phyloP scores from a whole-genome alignment of 2,113 vertebrate genomes.

The Nipponia nippon region DNA sequence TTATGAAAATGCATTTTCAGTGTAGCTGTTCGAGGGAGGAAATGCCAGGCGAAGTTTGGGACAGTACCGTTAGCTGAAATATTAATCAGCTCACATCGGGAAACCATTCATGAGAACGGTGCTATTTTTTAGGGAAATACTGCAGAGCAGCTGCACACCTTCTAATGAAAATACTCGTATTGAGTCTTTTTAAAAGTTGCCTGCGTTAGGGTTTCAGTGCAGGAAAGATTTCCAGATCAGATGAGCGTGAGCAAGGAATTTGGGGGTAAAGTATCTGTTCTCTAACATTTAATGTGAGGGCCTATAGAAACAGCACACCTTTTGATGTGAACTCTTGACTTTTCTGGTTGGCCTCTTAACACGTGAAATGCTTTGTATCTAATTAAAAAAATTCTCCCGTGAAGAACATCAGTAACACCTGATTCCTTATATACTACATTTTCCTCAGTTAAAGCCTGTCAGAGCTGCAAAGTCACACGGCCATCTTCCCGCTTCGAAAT shows the following conservation, averaged over 20 bases:
- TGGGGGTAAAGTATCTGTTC: background rate
- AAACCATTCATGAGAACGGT: background rate
- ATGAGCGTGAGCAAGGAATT: background rate
- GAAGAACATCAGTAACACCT: background rate
- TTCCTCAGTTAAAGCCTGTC: background rate
- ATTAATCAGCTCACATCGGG: background rate
- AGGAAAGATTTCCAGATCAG: background rate
- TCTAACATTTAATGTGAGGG: background rate
- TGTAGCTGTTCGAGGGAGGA: background rate
- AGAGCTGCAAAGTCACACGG: background rate
- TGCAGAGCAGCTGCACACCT: background rate
- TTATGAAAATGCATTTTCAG: background rate
- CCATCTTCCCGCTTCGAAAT: background rate
- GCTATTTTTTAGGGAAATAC: background rate
- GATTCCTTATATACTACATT: background rate
- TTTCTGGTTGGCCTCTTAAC: background rate
- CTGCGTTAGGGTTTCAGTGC: background rate
- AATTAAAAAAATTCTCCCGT: background rate
- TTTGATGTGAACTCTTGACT: background rate
- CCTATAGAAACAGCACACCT: background rate
- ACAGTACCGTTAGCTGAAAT: background rate
- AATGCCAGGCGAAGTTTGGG: background rate
- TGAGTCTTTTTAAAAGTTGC: background rate
- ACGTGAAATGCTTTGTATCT: background rate
- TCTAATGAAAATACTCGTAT: accelerated